Conservation (phyloP, 2,888 invertebrate genomes). For the Stenodera caucasica region DNA sequence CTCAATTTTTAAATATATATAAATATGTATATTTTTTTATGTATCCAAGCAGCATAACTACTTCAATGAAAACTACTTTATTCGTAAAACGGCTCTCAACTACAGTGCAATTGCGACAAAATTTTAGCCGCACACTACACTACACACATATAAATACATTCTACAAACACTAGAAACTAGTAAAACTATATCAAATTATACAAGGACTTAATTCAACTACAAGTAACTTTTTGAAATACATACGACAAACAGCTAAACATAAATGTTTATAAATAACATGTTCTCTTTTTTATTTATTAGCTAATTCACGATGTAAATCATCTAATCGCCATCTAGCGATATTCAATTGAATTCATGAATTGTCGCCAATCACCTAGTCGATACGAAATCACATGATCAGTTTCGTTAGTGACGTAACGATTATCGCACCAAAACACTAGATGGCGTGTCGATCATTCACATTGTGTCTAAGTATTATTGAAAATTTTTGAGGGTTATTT, state of each 20-base stretch:
- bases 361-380: no score
- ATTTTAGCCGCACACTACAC: constrained; percentile 52
- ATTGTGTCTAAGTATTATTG: constrained; percentile 11
- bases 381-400: no score
- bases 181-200: constrained; percentile 48
- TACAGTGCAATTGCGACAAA: constrained; percentile 57
- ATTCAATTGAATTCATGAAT: no score
- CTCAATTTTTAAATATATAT: not conserved
- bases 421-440: no score
- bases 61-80: constrained; percentile 61
- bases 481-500: constrained; percentile 17
- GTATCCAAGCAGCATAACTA: constrained; percentile 58
- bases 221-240: constrained; percentile 54
- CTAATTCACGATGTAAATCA: no score
- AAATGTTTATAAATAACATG: constrained; percentile 41
- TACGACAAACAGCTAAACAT: constrained; percentile 54
- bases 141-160: constrained; percentile 56
- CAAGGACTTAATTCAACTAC: constrained; percentile 47
- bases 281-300: constrained; percentile 13
- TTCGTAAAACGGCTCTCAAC: constrained; percentile 57
- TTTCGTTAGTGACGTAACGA: no score
- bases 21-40: constrained; percentile 27
- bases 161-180: constrained; percentile 54
- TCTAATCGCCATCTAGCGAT: no score
- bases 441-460: no score